These are phyloP conservation scores for Drosophila fungiperda DNA, from an alignment of 2,888 invertebrate species.

Conservation along the genomic window DNA sequence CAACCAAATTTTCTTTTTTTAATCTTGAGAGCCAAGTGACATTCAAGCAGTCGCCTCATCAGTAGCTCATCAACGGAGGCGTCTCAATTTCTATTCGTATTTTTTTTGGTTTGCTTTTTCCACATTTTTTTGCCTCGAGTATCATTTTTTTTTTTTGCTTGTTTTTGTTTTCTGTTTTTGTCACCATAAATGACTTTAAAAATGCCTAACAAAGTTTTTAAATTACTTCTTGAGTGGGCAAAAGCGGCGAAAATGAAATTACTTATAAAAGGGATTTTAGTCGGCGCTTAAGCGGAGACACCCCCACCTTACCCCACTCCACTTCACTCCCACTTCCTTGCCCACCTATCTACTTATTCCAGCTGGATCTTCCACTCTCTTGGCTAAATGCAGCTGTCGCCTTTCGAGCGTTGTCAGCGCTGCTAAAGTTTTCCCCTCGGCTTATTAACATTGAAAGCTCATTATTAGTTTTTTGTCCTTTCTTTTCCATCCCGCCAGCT, in stretches of 20 bases:
- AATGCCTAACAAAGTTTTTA: slow-evolving; percentile 78
- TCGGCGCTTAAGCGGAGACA: slow-evolving; percentile 25
- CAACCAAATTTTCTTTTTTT: background rate
- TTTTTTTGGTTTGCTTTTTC: slow-evolving; percentile 18
- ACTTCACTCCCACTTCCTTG: rapidly evolving
- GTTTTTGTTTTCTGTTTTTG: slow-evolving; percentile 33
- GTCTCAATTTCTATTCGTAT: slow-evolving; percentile 44
- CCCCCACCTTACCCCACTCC: background rate
- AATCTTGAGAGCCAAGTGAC: slow-evolving; percentile 7
- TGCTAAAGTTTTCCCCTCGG: slow-evolving; percentile 49
- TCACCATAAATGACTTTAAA: slow-evolving; percentile 76
- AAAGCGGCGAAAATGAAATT: slow-evolving; percentile 69
- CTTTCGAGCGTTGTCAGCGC: slow-evolving; percentile 26
- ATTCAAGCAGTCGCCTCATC: slow-evolving; percentile 56
- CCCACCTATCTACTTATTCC: background rate
- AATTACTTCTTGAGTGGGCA: slow-evolving; percentile 73
- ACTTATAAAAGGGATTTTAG: slow-evolving; percentile 71
- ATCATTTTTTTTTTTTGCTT: slow-evolving; percentile 18
- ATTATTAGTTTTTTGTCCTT: slow-evolving; percentile 68
- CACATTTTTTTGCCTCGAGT: slow-evolving; percentile 17
- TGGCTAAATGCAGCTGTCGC: slow-evolving; percentile 53
- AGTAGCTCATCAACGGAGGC: slow-evolving; percentile 74
- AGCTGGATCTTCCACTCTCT: background rate
- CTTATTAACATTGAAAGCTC: slow-evolving; percentile 83
- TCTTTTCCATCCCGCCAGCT: slow-evolving; percentile 1